phyloP scores from a whole-genome alignment of 2,888 invertebrate species.

The Latrodectus hesperus region DNA sequence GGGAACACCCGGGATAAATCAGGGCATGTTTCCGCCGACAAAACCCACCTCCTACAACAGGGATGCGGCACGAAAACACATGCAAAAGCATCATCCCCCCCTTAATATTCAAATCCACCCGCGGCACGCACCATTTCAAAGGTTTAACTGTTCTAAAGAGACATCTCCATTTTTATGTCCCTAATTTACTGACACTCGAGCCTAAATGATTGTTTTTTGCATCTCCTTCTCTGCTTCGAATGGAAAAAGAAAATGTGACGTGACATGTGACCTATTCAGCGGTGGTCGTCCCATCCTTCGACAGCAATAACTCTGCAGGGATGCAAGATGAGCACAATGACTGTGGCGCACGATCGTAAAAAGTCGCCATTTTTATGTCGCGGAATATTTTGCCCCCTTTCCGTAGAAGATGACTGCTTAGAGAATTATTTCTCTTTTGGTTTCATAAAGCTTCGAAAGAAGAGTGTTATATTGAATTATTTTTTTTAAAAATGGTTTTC shows the following conservation, averaged over 20 bases:
- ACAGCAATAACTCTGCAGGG: constrained; percentile 14
- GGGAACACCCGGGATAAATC: neutral
- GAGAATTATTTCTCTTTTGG: too few species aligned
- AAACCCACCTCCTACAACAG: neutral
- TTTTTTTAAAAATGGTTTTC: too few species aligned
- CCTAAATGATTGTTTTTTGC: constrained; percentile 39
- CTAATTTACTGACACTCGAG: constrained; percentile 40
- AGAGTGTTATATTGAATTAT: too few species aligned
- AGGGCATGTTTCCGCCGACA: neutral
- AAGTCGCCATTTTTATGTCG: neutral
- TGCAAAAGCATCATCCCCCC: neutral
- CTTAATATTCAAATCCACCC: neutral
- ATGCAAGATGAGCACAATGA: constrained; percentile 7
- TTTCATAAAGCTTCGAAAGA: too few species aligned
- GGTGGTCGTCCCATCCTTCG: neutral
- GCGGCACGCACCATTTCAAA: neutral
- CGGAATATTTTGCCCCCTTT: neutral
- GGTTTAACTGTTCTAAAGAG: neutral
- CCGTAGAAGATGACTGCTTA: too few species aligned
- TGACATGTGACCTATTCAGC: constrained; percentile 27
- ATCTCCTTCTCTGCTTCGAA: neutral
- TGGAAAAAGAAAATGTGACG: constrained; percentile 11
- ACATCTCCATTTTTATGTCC: constrained; percentile 32
- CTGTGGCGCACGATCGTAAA: constrained; percentile 4
- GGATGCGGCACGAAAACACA: neutral